Conservation (phyloP, 2,888 invertebrate genomes). For the Ophion ventricosus region DNA sequence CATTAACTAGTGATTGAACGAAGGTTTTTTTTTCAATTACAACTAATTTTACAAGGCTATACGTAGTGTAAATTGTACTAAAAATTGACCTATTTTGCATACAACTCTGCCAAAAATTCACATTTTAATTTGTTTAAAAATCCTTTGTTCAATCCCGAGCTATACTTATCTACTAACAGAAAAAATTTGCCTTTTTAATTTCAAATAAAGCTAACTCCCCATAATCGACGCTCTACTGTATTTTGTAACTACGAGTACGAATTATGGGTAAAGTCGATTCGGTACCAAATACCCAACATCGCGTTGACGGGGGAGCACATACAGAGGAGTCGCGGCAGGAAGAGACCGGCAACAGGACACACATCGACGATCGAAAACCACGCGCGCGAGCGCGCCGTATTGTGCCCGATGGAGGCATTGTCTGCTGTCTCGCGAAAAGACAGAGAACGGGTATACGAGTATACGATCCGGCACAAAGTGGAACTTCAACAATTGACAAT, state of each 20-base stretch:
- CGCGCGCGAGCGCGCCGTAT: slow-evolving; percentile 3
- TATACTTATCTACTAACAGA: too few relatives aligned
- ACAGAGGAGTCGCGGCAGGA: slow-evolving; percentile 31
- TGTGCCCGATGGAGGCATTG: slow-evolving; percentile 48
- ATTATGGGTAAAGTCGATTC: slow-evolving; percentile 4
- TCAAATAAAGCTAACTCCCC: too few relatives aligned
- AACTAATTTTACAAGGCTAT: too few relatives aligned
- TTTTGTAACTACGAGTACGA: background rate
- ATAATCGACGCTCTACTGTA: too few relatives aligned
- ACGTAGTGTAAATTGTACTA: too few relatives aligned
- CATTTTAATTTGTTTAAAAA: too few relatives aligned
- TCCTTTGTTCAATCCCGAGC: too few relatives aligned
- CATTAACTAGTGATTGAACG: too few relatives aligned
- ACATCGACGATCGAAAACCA: slow-evolving; percentile 37
- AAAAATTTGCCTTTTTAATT: too few relatives aligned
- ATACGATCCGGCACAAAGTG: slow-evolving; percentile 51
- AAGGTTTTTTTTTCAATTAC: too few relatives aligned
- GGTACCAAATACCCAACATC: background rate
- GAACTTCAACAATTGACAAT: slow-evolving; percentile 63
- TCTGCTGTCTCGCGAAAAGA: slow-evolving; percentile 15
- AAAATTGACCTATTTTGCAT: too few relatives aligned
- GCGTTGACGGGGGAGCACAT: background rate
- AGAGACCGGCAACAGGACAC: slow-evolving; percentile 16
- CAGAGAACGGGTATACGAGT: slow-evolving; percentile 1
- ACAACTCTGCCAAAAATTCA: too few relatives aligned